A percentile compares a stretch with the other conserved stretches of the same genome.
Evolutionary conservation across 2,888 invertebrate genomes (phyloP).

Genomic region (Spatulosminthurus flaviceps): DNA sequence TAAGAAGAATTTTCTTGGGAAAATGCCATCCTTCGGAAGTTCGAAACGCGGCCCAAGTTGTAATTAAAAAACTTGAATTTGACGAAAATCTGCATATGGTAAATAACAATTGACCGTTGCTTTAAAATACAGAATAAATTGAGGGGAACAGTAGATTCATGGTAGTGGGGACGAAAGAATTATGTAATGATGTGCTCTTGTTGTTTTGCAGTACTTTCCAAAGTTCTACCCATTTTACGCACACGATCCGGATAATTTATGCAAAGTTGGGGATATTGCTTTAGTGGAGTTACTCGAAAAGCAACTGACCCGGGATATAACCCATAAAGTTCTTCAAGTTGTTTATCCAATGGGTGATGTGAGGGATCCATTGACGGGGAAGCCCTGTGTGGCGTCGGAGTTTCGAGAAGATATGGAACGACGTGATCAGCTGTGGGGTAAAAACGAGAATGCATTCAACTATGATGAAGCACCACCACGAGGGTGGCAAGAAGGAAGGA

Average conservation of each 20-base stretch:
- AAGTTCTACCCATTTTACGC: constrained; percentile 79
- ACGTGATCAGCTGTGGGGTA: constrained; percentile 59
- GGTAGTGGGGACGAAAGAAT: too few relatives aligned
- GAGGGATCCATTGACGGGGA: constrained; percentile 85
- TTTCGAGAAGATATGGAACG: constrained; percentile 69
- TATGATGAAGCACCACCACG: constrained; percentile 80
- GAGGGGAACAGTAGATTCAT: too few relatives aligned
- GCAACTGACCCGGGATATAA: constrained; percentile 79
- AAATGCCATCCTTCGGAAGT: constrained; percentile 82
- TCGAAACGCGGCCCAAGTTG: constrained; percentile 81
- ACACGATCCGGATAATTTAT: constrained; percentile 78
- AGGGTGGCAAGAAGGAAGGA: constrained; percentile 83
- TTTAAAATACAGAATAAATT: too few relatives aligned
- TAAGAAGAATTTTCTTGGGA: constrained; percentile 71
- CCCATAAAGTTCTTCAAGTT: constrained; percentile 81
- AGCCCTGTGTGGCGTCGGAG: constrained; percentile 76
- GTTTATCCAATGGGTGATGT: constrained; percentile 84
- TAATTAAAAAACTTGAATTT: constrained; percentile 77
- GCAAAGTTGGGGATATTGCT: constrained; percentile 85
- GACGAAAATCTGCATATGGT: constrained; percentile 84
- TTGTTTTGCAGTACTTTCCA: constrained; percentile 75
- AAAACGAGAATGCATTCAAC: constrained; percentile 65
- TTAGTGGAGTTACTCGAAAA: constrained; percentile 78
- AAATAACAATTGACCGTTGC: too few relatives aligned
- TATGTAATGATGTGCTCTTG: too few relatives aligned